Evolutionary conservation across 2,888 invertebrate species (phyloP).

Genomic region (Temnothorax rugatulus): DNA sequence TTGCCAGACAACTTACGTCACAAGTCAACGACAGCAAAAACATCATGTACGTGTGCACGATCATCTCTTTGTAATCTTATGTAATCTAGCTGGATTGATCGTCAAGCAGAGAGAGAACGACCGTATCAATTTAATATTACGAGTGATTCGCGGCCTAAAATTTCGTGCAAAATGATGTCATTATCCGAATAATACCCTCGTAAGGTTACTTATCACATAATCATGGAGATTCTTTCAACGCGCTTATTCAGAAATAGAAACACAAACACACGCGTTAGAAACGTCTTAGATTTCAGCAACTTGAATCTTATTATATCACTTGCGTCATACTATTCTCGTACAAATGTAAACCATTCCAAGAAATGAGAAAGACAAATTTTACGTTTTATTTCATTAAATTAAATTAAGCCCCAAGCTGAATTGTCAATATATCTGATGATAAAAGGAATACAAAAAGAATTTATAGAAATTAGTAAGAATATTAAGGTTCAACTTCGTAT

Average conservation of each 20-base stretch:
- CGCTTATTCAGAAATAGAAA: neutral
- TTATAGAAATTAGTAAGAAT: neutral
- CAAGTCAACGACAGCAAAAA: constrained; percentile 31
- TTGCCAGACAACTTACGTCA: neutral
- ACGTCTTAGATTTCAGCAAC: neutral
- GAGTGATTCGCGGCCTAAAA: neutral
- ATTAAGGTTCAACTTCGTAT: neutral
- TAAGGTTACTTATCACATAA: neutral
- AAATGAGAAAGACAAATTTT: neutral
- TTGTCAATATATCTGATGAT: neutral
- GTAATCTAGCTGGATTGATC: constrained; percentile 17
- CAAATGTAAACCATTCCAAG: neutral
- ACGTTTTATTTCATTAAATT: constrained; percentile 1
- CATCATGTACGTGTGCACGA: neutral
- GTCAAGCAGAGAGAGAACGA: neutral
- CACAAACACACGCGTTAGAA: neutral
- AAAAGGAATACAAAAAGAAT: neutral
- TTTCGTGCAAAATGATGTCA: constrained; percentile 3
- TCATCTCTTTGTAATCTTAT: constrained; percentile 5
- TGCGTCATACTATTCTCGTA: neutral
- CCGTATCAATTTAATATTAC: constrained; percentile 29
- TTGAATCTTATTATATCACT: neutral
- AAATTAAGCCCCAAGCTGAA: neutral
- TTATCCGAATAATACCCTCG: neutral
- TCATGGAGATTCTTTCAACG: neutral